phyloP scores from a whole-genome alignment of 2,888 invertebrate species.

The Agonum fuliginosum region DNA sequence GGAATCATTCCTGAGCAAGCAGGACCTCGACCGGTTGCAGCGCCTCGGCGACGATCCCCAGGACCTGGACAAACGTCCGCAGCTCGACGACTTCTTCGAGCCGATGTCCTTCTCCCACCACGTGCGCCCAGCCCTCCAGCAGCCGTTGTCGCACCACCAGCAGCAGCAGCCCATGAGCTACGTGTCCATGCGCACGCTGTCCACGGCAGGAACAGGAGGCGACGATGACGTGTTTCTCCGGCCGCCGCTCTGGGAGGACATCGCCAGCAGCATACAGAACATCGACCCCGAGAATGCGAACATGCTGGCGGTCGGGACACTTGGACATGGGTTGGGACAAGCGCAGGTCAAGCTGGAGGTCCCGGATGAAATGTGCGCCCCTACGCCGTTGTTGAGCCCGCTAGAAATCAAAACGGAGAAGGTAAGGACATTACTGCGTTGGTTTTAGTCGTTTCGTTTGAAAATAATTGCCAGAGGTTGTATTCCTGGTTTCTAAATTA shows the following conservation, averaged over 20 bases:
- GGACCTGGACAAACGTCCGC: slow-evolving; percentile 75
- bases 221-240: slow-evolving; percentile 91
- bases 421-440: slow-evolving; percentile 66
- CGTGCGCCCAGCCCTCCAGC: slow-evolving; percentile 50
- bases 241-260: slow-evolving; percentile 94
- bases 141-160: slow-evolving; percentile 59
- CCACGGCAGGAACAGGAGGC: slow-evolving; percentile 78
- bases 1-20: slow-evolving; percentile 86
- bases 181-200: slow-evolving; percentile 74
- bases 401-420: slow-evolving; percentile 89
- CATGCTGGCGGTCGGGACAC: slow-evolving; percentile 85
- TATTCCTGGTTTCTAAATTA: too few relatives aligned
- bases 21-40: slow-evolving; percentile 80
- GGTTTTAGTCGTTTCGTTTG: too few relatives aligned
- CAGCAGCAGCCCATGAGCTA: slow-evolving; percentile 72
- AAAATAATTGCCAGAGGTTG: too few relatives aligned
- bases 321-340: slow-evolving; percentile 70
- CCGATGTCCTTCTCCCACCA: slow-evolving; percentile 69
- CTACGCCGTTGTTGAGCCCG: slow-evolving; percentile 84
- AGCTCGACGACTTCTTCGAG: slow-evolving; percentile 82
- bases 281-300: slow-evolving; percentile 93
- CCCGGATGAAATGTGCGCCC: slow-evolving; percentile 75
- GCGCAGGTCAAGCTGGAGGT: slow-evolving; percentile 77
- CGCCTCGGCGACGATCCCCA: slow-evolving; percentile 77
- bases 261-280: slow-evolving; percentile 91